Evolutionary conservation across 2,113 vertebrate species (phyloP), one percentile per base, ranked within the genome.

Genomic region (Hydropotes inermis): DNA sequence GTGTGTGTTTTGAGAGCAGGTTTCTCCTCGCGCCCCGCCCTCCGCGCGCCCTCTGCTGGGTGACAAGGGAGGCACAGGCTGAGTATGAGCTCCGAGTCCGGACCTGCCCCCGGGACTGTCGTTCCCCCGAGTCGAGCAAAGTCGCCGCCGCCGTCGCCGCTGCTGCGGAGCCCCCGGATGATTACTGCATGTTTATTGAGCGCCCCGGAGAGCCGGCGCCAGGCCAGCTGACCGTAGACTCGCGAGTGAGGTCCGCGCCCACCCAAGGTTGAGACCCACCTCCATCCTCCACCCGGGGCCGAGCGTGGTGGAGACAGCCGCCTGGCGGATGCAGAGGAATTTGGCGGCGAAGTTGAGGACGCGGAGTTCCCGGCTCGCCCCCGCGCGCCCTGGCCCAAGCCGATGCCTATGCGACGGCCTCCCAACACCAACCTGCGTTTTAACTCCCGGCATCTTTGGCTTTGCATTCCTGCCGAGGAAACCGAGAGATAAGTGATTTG

Each of bases 161-260:
- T 7, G 33, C 16, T 47, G 85, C 39, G 15, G 30, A 21, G 47
- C 30, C 64, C 70, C 36, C 2, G 11, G 13, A 36, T 95, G 87
- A 94, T 95, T 94, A 96, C 94, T 98, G 96, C 82, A 94, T 97
- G 93, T 2, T 7, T 97, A 96, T 96, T 30, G 98, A 97, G 79
- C 39, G 36, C 52, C 21, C 14, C 1, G 16, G 43, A 86, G 86
- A 57, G 88, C 60, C 54, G 95, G 93, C 88, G 91, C 96, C 98
- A 89, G 93, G 43, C 60, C 7, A 82, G 76, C 92, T n/a, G 25
- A 60, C 91, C 85, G 33, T 95, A 95, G 60, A 13, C 89, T 89
- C 21, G n/a, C 60, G 64, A 21, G 33, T 47, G 58, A 61, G 60
- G 67, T 60, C 78, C 52, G 57, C 10, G 21, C 28, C 47, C 45